phyloP scores from a whole-genome alignment of 2,797 vertebrate species.

The Girardinus metallicus region DNA sequence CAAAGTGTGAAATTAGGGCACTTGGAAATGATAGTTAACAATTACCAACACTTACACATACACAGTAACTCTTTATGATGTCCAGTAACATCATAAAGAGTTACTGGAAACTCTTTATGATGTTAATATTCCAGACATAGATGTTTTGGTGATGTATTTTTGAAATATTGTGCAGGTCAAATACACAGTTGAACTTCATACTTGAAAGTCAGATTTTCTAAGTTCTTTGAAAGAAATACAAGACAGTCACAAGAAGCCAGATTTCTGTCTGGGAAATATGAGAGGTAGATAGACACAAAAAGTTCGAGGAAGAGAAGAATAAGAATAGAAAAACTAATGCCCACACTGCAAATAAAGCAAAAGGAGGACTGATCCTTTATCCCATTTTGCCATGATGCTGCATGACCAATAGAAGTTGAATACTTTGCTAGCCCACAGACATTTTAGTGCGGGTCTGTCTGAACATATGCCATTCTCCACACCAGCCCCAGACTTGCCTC shows the following conservation, averaged over 20 bases:
- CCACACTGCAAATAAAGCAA: slow-evolving; percentile 20
- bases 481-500: slow-evolving; percentile 39
- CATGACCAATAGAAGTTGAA: slow-evolving; percentile 44
- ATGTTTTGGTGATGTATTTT: not conserved
- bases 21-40: not conserved
- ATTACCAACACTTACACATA: too few relatives aligned
- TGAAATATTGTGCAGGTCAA: not conserved
- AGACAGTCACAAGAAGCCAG: not conserved
- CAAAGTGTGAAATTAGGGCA: not conserved
- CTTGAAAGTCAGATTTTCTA: not conserved
- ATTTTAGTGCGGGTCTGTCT: slow-evolving; percentile 47
- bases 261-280: not conserved
- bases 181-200: not conserved
- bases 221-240: not conserved
- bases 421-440: slow-evolving; percentile 44
- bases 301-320: slow-evolving; percentile 7
- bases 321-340: slow-evolving; percentile 13
- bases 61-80: too few relatives aligned
- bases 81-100: too few relatives aligned
- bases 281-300: slow-evolving; percentile 16
- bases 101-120: not conserved
- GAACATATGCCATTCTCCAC: slow-evolving; percentile 53
- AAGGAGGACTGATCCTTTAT: slow-evolving; percentile 36
- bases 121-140: not conserved
- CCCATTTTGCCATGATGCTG: slow-evolving; percentile 31